These are phyloP conservation scores for Chionodraco myersi DNA, from an alignment of 2,113 vertebrate species.

Conservation along the genomic window DNA sequence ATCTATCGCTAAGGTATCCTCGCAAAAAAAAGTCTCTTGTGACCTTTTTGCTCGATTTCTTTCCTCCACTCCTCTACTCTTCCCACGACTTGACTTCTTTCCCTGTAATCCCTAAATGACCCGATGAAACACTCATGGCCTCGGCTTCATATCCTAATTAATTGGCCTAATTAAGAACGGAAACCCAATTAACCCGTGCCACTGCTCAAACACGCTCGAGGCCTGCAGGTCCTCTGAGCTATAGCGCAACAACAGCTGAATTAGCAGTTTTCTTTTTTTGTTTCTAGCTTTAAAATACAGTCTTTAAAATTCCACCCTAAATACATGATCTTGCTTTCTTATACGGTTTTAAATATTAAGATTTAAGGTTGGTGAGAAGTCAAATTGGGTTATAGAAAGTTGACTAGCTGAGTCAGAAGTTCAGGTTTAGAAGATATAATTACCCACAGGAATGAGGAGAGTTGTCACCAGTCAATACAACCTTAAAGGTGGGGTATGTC, in stretches of 20 bases:
- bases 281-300: conserved; percentile 1
- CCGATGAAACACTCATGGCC: conserved; percentile 57
- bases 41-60: conserved; percentile 39
- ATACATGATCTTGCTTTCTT: conserved; percentile 11
- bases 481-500: too few relatives aligned
- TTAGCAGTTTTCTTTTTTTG: conserved; percentile 19
- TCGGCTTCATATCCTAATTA: conserved; percentile 76
- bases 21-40: conserved; percentile 25
- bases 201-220: conserved; percentile 37
- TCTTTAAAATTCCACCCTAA: conserved; percentile 20
- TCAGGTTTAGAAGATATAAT: conserved; percentile 23
- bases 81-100: conserved; percentile 53
- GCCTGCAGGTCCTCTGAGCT: conserved; percentile 49
- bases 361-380: conserved; percentile 15
- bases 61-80: conserved; percentile 41
- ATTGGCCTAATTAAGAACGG: conserved; percentile 77
- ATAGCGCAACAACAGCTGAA: conserved; percentile 22
- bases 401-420: conserved; percentile 15
- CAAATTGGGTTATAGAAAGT: conserved; percentile 12
- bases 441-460: not conserved
- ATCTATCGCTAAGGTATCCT: conserved; percentile 1
- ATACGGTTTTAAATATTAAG: conserved; percentile 8
- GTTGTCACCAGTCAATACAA: not conserved
- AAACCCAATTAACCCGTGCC: conserved; percentile 71
- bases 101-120: conserved; percentile 71